phyloP scores from a whole-genome alignment of 2,888 invertebrate genomes.

The Ormyrus nitidulus region DNA sequence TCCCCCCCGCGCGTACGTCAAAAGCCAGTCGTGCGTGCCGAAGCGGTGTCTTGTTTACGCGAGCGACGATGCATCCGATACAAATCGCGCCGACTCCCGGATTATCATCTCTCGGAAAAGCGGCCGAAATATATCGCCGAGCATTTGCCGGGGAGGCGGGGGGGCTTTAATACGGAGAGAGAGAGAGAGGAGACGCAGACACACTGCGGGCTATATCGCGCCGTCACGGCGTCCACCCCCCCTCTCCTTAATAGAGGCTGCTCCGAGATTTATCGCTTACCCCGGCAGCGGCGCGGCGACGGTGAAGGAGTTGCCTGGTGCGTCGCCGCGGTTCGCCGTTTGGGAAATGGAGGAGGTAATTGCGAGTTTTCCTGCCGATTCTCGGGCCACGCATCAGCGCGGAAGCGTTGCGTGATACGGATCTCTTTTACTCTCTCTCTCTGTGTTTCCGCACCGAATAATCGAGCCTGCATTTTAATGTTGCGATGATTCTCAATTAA shows the following conservation, averaged over 20 bases:
- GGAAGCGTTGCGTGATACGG: too few relatives aligned
- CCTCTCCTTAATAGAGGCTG: constrained; percentile 62
- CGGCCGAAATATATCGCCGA: constrained; percentile 27
- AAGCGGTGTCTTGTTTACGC: neutral
- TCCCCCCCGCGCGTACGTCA: neutral
- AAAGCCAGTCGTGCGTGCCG: neutral
- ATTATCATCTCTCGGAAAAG: neutral
- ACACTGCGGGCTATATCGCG: constrained; percentile 4
- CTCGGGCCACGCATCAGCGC: too few relatives aligned
- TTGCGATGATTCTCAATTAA: too few relatives aligned
- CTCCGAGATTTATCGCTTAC: constrained; percentile 65
- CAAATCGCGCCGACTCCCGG: constrained; percentile 15
- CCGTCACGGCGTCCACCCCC: constrained; percentile 2
- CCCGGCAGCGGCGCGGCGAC: too few relatives aligned
- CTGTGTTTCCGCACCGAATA: too few relatives aligned
- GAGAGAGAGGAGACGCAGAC: neutral
- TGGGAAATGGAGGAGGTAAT: too few relatives aligned
- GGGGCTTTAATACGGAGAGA: neutral
- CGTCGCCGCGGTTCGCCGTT: too few relatives aligned
- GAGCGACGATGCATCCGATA: neutral
- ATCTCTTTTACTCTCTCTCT: too few relatives aligned
- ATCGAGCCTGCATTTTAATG: too few relatives aligned
- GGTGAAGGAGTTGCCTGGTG: too few relatives aligned
- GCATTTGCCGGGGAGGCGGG: constrained; percentile 6
- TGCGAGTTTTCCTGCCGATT: too few relatives aligned